These are phyloP conservation scores for Crossocerus cetratus DNA, from an alignment of 2,888 invertebrate species.

Conservation along the genomic window DNA sequence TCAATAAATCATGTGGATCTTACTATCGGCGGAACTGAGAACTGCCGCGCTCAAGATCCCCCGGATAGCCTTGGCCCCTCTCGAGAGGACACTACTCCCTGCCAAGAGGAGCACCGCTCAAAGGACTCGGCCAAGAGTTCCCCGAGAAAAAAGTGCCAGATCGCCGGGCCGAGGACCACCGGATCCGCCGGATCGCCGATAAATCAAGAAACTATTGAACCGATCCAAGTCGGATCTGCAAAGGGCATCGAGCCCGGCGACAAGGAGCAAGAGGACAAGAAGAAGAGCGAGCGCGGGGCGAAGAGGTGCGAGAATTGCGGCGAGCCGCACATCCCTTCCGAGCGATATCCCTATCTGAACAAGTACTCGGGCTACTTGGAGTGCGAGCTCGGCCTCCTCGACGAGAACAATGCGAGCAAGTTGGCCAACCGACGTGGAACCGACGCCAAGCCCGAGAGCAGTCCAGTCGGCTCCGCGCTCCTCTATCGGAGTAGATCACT, in stretches of 20 bases:
- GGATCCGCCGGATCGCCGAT: conserved; percentile 7
- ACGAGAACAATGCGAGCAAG: conserved; percentile 10
- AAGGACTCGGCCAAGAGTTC: not conserved
- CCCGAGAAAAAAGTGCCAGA: not conserved
- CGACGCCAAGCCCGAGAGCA: conserved; percentile 16
- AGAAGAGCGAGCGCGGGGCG: not conserved
- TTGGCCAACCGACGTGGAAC: not conserved
- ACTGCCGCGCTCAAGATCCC: conserved; percentile 13
- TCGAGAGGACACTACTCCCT: conserved; percentile 14
- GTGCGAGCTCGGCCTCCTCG: conserved; percentile 11
- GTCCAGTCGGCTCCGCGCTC: conserved; percentile 18
- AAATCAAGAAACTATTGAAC: conserved; percentile 12
- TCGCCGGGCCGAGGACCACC: not conserved
- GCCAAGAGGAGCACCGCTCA: not conserved
- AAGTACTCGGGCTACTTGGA: conserved; percentile 36
- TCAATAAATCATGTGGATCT: conserved; percentile 18
- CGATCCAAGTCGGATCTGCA: conserved; percentile 16
- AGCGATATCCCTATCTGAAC: conserved; percentile 23
- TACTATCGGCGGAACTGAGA: conserved; percentile 2
- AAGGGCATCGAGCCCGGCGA: conserved; percentile 9
- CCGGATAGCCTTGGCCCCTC: conserved; percentile 12
- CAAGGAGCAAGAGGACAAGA: not conserved
- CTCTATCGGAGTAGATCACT: conserved; percentile 84
- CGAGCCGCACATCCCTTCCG: conserved; percentile 12
- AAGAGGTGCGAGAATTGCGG: conserved; percentile 41